phyloP scores from a whole-genome alignment of 2,797 vertebrate genomes.

The Sebastes minor region DNA sequence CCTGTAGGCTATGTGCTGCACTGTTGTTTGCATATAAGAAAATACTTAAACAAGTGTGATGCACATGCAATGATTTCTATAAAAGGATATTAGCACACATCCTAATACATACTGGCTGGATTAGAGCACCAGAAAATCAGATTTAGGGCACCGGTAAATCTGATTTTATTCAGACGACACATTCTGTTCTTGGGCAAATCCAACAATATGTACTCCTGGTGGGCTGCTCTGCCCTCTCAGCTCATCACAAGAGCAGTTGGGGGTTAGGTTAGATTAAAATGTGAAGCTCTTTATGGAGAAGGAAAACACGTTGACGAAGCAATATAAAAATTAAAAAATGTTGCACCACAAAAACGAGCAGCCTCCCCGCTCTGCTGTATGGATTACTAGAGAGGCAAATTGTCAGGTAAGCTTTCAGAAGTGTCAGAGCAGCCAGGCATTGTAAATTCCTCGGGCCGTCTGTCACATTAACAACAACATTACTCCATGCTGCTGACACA shows the following conservation, averaged over 20 bases:
- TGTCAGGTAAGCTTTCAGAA: constrained; percentile 46
- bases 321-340: background rate
- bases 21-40: background rate
- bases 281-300: background rate
- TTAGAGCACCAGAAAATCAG: constrained; percentile 34
- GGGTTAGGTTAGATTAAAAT: background rate
- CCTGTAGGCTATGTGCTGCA: background rate
- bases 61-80: background rate
- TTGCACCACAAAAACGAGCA: background rate
- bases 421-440: constrained; percentile 43
- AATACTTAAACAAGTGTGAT: background rate
- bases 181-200: constrained; percentile 19
- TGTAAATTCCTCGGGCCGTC: constrained; percentile 20
- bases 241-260: background rate
- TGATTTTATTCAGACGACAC: constrained; percentile 11
- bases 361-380: background rate
- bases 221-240: background rate
- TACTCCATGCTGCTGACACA: constrained; percentile 30
- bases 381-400: constrained; percentile 21
- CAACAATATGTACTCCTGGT: constrained; percentile 10
- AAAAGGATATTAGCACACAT: background rate
- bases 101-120: constrained; percentile 21
- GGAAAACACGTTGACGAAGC: background rate
- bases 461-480: constrained; percentile 50
- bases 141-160: constrained; percentile 38